Conservation (phyloP, 2,797 vertebrate species). For the Leptoclinus maculatus region DNA sequence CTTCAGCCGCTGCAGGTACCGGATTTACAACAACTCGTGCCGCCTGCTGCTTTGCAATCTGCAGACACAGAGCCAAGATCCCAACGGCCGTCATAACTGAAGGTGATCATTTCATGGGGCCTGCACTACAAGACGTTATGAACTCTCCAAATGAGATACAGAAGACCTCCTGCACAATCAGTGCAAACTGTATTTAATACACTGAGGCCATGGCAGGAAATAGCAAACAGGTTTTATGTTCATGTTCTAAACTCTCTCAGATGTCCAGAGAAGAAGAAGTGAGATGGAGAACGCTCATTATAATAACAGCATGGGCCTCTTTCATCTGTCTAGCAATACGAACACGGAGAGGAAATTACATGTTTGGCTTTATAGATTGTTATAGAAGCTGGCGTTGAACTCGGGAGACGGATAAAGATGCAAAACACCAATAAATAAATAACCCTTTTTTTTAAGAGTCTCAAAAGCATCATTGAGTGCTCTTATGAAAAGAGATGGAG, state of each 20-base stretch:
- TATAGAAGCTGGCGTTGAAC: constrained; percentile 28
- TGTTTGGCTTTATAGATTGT: constrained; percentile 1
- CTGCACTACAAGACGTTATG: constrained; percentile 29
- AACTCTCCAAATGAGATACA: constrained; percentile 56
- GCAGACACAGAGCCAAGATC: constrained; percentile 35
- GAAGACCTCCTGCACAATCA: constrained; percentile 31
- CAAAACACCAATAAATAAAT: constrained; percentile 13
- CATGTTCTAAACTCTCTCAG: constrained; percentile 45
- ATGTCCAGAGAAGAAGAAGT: constrained; percentile 43
- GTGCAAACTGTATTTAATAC: constrained; percentile 13
- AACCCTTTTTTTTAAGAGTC: neutral
- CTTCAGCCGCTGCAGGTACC: constrained; percentile 51
- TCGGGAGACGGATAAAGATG: neutral
- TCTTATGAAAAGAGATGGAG: neutral
- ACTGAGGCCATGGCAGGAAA: constrained; percentile 47
- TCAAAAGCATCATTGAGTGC: neutral
- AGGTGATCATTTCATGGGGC: constrained; percentile 69
- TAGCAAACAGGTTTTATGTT: constrained; percentile 56
- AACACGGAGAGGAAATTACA: constrained; percentile 3
- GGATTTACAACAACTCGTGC: constrained; percentile 37
- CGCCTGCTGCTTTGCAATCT: constrained; percentile 49
- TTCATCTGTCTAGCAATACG: constrained; percentile 25
- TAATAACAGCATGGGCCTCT: constrained; percentile 23
- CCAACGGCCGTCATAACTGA: constrained; percentile 27
- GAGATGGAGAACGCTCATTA: constrained; percentile 45